A percentile compares a stretch with the other conserved stretches of the same genome.
phyloP scores from a whole-genome alignment of 2,888 invertebrate genomes.

The Scrobipalpa atriplicella region DNA sequence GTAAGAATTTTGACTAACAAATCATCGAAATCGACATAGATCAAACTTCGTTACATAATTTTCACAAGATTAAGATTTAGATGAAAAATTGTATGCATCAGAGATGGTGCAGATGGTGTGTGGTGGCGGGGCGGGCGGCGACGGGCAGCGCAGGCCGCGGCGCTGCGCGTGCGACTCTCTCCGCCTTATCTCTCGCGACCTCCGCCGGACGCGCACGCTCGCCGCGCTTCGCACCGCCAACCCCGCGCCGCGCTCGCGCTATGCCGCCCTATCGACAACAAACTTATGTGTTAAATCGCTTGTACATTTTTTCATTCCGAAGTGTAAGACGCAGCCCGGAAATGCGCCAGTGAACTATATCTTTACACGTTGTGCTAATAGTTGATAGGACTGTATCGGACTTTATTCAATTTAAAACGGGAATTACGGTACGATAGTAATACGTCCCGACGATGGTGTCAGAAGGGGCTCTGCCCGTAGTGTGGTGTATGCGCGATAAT shows the following conservation, averaged over 20 bases:
- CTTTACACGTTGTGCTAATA: slow-evolving; percentile 8
- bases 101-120: slow-evolving; percentile 59
- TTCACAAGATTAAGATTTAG: slow-evolving; percentile 63
- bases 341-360: slow-evolving; percentile 56
- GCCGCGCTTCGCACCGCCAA: slow-evolving; percentile 63
- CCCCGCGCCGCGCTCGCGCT: slow-evolving; percentile 67
- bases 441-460: slow-evolving; percentile 82
- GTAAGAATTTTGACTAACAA: background rate
- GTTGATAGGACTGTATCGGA: slow-evolving; percentile 18
- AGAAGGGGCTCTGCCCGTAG: slow-evolving; percentile 83
- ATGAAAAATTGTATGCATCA: slow-evolving; percentile 57
- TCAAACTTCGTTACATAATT: slow-evolving; percentile 76
- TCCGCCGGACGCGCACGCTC: slow-evolving; percentile 79
- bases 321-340: slow-evolving; percentile 67
- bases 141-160: slow-evolving; percentile 39
- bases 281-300: slow-evolving; percentile 60
- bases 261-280: slow-evolving; percentile 67
- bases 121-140: slow-evolving; percentile 60
- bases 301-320: slow-evolving; percentile 60
- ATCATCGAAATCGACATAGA: slow-evolving; percentile 50
- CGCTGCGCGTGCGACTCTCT: slow-evolving; percentile 76
- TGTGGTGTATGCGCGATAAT: slow-evolving; percentile 87
- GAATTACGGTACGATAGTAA: slow-evolving; percentile 36
- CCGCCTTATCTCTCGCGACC: slow-evolving; percentile 82
- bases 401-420: slow-evolving; percentile 20